phyloP scores from a whole-genome alignment of 2,113 vertebrate genomes.

The Actenoides lindsayi region DNA sequence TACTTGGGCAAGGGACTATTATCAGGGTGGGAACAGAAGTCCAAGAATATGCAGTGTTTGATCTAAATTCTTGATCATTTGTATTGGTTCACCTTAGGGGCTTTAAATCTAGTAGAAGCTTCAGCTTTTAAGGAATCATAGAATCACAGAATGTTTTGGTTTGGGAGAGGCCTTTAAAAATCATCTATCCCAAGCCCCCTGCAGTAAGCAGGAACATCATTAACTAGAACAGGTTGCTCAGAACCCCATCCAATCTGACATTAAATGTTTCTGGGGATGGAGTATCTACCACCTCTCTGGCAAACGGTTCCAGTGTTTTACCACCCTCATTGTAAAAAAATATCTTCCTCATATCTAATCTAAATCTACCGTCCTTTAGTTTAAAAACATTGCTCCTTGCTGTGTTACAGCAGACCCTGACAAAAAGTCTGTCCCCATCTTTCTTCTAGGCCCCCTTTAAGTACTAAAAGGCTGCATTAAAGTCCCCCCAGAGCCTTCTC shows the following conservation, averaged over 20 bases:
- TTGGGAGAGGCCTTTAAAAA: neutral
- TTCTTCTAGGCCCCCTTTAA: neutral
- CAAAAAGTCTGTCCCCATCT: neutral
- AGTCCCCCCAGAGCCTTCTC: neutral
- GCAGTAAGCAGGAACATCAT: neutral
- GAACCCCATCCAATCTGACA: neutral
- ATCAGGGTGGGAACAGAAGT: neutral
- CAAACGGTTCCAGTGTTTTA: neutral
- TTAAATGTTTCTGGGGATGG: neutral
- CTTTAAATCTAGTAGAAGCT: neutral
- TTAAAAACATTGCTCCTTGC: no score
- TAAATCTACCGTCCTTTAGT: neutral
- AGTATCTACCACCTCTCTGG: no score
- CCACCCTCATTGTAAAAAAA: neutral
- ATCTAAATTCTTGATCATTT: neutral
- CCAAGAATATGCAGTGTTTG: neutral
- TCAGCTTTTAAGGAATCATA: neutral
- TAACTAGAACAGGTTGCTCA: neutral
- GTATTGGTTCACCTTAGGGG: fast-evolving
- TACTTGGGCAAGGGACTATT: neutral
- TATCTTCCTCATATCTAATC: neutral
- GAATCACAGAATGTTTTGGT: neutral
- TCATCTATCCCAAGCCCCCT: neutral
- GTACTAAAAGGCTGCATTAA: neutral
- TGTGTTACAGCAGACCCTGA: no score